Conservation (phyloP, 2,113 vertebrate species). For the Neogale vison region DNA sequence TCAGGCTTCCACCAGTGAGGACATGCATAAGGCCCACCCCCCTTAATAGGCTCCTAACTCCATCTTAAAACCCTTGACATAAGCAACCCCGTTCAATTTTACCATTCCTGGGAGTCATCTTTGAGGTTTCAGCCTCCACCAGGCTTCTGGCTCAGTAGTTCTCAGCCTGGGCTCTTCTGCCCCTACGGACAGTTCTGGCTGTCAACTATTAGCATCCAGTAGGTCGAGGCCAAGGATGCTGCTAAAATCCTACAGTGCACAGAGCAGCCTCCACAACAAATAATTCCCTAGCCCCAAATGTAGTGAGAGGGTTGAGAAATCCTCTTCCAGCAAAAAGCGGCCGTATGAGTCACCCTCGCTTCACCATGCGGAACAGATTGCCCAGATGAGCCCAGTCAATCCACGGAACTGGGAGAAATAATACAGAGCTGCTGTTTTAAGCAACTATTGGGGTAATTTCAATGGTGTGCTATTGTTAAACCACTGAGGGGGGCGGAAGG, state of each 20-base stretch:
- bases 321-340: neutral
- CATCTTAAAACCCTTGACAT: neutral
- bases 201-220: neutral
- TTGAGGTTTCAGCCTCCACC: neutral
- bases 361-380: neutral
- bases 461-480: neutral
- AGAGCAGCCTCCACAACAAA: neutral
- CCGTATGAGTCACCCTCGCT: neutral
- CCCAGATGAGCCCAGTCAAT: neutral
- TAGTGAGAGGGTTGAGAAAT: neutral
- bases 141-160: neutral
- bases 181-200: neutral
- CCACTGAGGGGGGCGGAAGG: neutral
- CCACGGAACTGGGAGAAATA: constrained; percentile 15
- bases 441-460: neutral
- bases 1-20: neutral
- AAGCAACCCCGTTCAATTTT: neutral
- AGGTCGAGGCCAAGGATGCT: neutral
- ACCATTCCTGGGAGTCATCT: neutral
- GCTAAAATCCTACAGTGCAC: neutral
- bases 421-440: neutral
- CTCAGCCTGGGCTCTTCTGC: neutral
- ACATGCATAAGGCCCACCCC: neutral
- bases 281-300: neutral
- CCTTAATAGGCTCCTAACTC: neutral